Evolutionary conservation across 2,888 invertebrate species (phyloP).

Genomic region (Melikaiella ostensackeni): DNA sequence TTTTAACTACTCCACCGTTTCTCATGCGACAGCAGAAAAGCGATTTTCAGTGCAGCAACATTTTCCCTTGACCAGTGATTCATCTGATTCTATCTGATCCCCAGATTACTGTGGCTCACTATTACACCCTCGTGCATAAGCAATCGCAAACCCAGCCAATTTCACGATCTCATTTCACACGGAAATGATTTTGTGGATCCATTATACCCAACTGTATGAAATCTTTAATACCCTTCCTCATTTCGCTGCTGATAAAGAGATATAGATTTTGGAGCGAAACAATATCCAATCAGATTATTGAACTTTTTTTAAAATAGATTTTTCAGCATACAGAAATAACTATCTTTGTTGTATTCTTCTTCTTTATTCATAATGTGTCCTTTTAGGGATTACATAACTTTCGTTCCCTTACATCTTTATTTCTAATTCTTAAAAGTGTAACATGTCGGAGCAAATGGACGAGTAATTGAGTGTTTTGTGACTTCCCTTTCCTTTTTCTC

Average conservation of each 20-base stretch:
- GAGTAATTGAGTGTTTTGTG: no score
- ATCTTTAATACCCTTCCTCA: conserved; percentile 20
- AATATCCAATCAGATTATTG: neutral
- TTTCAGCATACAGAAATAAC: no score
- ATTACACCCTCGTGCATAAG: conserved; percentile 27
- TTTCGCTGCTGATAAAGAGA: neutral
- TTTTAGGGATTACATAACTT: no score
- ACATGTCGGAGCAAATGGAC: no score
- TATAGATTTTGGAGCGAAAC: neutral
- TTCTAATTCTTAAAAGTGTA: no score
- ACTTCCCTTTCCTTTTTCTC: no score
- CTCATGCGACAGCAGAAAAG: conserved; percentile 28
- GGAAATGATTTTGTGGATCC: conserved; percentile 23
- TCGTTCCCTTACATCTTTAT: no score
- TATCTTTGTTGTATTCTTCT: no score
- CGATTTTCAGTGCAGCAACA: conserved; percentile 28
- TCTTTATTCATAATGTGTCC: no score
- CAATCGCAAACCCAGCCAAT: conserved; percentile 31
- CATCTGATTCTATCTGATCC: conserved; percentile 37
- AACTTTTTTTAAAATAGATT: neutral
- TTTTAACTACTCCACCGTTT: conserved; percentile 9
- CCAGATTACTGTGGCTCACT: conserved; percentile 35
- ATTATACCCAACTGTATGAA: conserved; percentile 11
- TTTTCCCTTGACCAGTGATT: conserved; percentile 33
- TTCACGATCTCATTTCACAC: conserved; percentile 31